These are phyloP conservation scores for Pangasius larnaudii DNA, from an alignment of 2,797 vertebrate genomes.

Conservation along the genomic window DNA sequence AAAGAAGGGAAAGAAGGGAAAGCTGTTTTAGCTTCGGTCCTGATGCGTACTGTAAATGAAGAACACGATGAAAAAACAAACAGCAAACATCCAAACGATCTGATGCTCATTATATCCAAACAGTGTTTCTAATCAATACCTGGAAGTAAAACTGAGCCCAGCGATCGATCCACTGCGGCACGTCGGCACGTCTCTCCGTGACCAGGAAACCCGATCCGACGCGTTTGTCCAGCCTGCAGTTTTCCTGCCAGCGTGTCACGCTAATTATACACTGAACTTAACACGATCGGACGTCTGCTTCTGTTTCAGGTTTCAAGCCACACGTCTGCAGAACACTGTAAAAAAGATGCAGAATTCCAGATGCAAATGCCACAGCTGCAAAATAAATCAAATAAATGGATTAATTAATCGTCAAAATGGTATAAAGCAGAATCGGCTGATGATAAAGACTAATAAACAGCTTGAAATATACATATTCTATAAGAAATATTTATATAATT, in stretches of 20 bases:
- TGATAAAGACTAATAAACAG: not conserved
- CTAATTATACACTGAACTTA: not conserved
- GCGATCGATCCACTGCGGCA: not conserved
- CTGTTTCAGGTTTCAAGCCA: not conserved
- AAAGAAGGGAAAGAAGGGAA: not conserved
- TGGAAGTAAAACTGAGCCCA: not conserved
- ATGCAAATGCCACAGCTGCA: not conserved
- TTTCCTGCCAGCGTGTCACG: not conserved
- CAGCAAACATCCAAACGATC: not conserved
- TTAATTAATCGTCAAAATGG: no score
- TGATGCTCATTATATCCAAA: not conserved
- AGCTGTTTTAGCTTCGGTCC: not conserved
- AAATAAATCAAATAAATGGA: not conserved
- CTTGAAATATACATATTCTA: no score
- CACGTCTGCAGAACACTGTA: not conserved
- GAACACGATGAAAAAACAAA: not conserved
- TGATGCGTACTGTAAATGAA: not conserved
- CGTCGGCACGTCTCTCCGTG: not conserved
- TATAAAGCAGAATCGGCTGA: no score
- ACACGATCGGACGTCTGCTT: not conserved
- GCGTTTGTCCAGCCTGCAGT: not conserved
- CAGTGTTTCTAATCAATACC: not conserved
- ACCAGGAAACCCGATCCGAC: not conserved
- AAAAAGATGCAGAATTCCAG: not conserved
- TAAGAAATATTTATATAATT: no score